phyloP scores from a whole-genome alignment of 2,888 invertebrate species.

The Beris morrisii region DNA sequence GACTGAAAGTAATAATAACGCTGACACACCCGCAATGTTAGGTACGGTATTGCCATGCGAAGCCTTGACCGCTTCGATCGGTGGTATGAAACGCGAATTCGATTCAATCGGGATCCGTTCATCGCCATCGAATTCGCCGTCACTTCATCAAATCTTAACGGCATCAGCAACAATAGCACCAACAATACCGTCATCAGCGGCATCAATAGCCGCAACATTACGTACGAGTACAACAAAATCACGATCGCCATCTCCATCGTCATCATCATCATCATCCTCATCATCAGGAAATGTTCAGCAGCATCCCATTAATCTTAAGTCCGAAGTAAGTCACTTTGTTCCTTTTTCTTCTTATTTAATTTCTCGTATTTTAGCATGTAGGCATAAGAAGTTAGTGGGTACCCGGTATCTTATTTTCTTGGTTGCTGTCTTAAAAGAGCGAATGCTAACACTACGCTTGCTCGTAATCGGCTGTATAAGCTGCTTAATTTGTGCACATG shows the following conservation, averaged over 20 bases:
- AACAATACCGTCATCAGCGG: conserved; percentile 42
- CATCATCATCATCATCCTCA: conserved; percentile 41
- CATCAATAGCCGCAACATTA: conserved; percentile 40
- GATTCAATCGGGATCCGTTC: conserved; percentile 45
- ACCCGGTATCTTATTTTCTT: no score
- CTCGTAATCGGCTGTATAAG: conserved; percentile 22
- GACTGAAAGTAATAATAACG: conserved; percentile 52
- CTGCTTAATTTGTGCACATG: conserved; percentile 30
- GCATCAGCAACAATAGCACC: conserved; percentile 21
- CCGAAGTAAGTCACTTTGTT: conserved; percentile 43
- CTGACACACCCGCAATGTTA: conserved; percentile 51
- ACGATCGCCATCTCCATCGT: conserved; percentile 41
- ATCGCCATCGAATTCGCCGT: conserved; percentile 28
- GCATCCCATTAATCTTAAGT: conserved; percentile 46
- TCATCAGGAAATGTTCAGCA: conserved; percentile 40
- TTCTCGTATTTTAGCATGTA: not conserved
- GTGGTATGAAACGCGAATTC: conserved; percentile 53
- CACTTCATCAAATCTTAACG: conserved; percentile 22
- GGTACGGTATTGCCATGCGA: conserved; percentile 57
- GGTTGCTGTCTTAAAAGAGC: no score
- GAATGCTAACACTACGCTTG: no score
- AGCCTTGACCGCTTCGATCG: conserved; percentile 53
- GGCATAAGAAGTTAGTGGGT: no score
- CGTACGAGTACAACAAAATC: conserved; percentile 43
- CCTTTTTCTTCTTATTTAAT: not conserved